phyloP scores from a whole-genome alignment of 2,888 invertebrate genomes.

The Pyrgus malvae region DNA sequence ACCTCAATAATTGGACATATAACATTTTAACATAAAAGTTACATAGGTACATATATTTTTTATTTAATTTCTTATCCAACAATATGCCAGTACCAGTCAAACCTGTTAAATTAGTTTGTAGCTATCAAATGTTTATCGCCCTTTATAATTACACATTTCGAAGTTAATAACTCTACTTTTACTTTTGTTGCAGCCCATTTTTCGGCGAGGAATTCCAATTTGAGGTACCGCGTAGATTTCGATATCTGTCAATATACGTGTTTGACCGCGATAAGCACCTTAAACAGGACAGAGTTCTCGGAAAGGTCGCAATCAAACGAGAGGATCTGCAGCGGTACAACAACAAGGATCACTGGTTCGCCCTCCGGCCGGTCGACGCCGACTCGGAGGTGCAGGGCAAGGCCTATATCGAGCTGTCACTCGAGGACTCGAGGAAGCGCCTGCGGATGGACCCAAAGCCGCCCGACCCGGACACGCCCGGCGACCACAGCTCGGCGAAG shows the following conservation, averaged over 20 bases:
- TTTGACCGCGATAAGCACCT: conserved; percentile 92
- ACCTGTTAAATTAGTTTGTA: neutral
- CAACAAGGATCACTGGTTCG: conserved; percentile 96
- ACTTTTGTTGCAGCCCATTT: conserved; percentile 87
- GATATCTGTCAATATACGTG: conserved; percentile 93
- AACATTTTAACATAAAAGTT: no score
- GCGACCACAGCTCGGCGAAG: conserved; percentile 57
- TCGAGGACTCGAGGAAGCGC: conserved; percentile 82
- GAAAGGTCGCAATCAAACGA: conserved; percentile 91
- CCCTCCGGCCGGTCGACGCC: conserved; percentile 91
- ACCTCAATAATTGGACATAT: no score
- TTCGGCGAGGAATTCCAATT: conserved; percentile 97
- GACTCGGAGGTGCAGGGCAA: conserved; percentile 96
- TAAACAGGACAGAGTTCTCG: conserved; percentile 91
- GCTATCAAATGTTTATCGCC: neutral
- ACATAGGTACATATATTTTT: no score
- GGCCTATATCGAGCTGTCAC: conserved; percentile 90
- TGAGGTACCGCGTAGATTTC: conserved; percentile 94
- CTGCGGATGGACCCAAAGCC: conserved; percentile 77
- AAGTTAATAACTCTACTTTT: conserved; percentile 17
- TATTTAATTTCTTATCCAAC: no score
- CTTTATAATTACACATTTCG: neutral
- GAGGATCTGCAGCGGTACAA: conserved; percentile 94
- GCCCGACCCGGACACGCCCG: conserved; percentile 64
- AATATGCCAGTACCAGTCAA: no score